These are phyloP conservation scores for Orthonevra nobilis DNA, from an alignment of 2,888 invertebrate genomes.

Conservation along the genomic window DNA sequence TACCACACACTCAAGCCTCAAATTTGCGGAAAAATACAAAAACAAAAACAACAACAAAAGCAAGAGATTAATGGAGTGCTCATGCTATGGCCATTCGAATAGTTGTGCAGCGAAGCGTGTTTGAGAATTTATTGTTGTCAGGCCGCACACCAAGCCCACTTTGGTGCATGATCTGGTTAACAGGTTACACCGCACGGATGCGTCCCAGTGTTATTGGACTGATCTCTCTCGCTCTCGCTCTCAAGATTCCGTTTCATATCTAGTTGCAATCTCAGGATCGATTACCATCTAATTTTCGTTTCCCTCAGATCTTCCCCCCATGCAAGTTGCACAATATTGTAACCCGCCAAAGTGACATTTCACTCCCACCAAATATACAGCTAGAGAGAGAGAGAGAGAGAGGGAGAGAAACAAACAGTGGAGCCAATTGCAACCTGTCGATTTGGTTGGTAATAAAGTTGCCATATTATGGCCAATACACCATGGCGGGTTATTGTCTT, in stretches of 20 bases:
- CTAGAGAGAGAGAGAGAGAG: too few species aligned
- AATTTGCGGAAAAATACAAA: slow-evolving; percentile 35
- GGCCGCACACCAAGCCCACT: slow-evolving; percentile 52
- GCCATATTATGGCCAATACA: slow-evolving; percentile 27
- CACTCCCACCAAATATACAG: slow-evolving; percentile 54
- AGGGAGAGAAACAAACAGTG: neutral
- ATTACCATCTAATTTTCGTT: slow-evolving; percentile 48
- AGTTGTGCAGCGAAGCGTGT: slow-evolving; percentile 55
- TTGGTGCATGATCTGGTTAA: slow-evolving; percentile 53
- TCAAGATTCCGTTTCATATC: slow-evolving; percentile 52
- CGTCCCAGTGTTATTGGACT: too few species aligned
- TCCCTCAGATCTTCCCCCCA: slow-evolving; percentile 42
- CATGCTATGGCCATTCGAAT: slow-evolving; percentile 50
- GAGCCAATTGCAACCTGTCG: slow-evolving; percentile 36
- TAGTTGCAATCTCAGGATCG: slow-evolving; percentile 51
- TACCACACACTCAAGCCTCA: slow-evolving; percentile 52
- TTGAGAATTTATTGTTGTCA: slow-evolving; percentile 50
- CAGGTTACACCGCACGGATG: slow-evolving; percentile 49
- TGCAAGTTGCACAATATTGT: slow-evolving; percentile 43
- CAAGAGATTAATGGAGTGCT: slow-evolving; percentile 61
- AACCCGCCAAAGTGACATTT: slow-evolving; percentile 63
- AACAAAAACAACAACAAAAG: neutral
- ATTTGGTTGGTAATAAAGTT: neutral
- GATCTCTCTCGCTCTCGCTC: slow-evolving; percentile 39
- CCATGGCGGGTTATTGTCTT: slow-evolving; percentile 27